These are phyloP conservation scores for Oligia strigilis DNA, from an alignment of 2,888 invertebrate genomes.

Conservation along the genomic window DNA sequence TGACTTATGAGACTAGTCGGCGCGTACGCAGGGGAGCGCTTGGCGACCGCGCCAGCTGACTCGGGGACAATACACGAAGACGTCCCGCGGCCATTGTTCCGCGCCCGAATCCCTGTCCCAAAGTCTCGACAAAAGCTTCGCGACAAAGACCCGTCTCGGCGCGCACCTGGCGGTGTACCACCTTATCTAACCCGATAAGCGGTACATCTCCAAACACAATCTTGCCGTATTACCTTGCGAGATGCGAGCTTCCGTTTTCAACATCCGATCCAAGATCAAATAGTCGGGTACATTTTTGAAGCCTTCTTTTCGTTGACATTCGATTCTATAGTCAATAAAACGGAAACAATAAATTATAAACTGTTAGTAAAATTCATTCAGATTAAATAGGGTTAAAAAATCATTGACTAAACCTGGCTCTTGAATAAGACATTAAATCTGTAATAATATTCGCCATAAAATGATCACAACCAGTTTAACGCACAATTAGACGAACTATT, in stretches of 20 bases:
- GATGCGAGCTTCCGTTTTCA: conserved; percentile 76
- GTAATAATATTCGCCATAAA: conserved; percentile 62
- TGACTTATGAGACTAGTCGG: conserved; percentile 77
- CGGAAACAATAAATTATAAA: conserved; percentile 29
- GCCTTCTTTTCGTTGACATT: conserved; percentile 33
- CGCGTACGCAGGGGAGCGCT: conserved; percentile 75
- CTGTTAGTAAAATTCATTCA: conserved; percentile 15
- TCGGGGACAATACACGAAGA: conserved; percentile 87
- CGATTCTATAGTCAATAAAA: conserved; percentile 30
- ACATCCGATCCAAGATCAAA: conserved; percentile 71
- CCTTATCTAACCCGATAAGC: conserved; percentile 83
- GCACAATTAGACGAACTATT: conserved; percentile 85
- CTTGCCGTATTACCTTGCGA: conserved; percentile 70
- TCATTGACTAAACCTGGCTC: conserved; percentile 27
- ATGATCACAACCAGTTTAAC: conserved; percentile 80
- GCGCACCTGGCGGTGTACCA: conserved; percentile 85
- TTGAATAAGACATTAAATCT: conserved; percentile 72
- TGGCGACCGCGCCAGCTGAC: conserved; percentile 87
- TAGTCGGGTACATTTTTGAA: conserved; percentile 52
- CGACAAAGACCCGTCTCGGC: conserved; percentile 80
- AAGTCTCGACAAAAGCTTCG: conserved; percentile 80
- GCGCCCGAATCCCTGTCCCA: conserved; percentile 76
- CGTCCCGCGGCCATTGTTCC: conserved; percentile 88
- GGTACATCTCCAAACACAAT: conserved; percentile 73
- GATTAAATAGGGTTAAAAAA: conserved; percentile 3